Conservation (phyloP, 2,113 vertebrate genomes). For the Crotalus tigris region DNA sequence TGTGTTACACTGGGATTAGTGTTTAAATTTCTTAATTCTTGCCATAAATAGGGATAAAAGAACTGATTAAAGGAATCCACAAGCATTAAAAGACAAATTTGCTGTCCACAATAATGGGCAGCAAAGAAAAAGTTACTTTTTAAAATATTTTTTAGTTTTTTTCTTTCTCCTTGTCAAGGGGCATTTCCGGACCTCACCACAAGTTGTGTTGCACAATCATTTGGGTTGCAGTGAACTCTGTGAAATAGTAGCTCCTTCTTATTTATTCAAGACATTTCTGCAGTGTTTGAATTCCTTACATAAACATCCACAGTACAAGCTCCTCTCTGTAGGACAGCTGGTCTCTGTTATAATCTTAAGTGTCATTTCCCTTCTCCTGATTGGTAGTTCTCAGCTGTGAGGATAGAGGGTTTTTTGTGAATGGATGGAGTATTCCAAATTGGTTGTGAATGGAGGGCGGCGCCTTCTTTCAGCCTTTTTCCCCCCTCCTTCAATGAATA, state of each 20-base stretch:
- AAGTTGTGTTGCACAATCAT: conserved; percentile 28
- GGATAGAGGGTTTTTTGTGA: conserved; percentile 37
- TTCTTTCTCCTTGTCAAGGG: not conserved
- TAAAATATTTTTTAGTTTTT: conserved; percentile 14
- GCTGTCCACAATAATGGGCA: conserved; percentile 9
- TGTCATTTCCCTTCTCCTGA: conserved; percentile 63
- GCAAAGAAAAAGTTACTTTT: not conserved
- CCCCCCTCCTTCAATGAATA: conserved; percentile 68
- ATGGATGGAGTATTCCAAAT: conserved; percentile 73
- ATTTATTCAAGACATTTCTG: conserved; percentile 33
- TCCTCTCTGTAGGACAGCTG: conserved; percentile 66
- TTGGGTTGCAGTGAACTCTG: conserved; percentile 22
- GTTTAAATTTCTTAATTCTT: not conserved
- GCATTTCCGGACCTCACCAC: not conserved
- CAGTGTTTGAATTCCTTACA: conserved; percentile 67
- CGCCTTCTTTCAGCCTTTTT: conserved; percentile 60
- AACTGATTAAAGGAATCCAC: not conserved
- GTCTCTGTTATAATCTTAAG: conserved; percentile 58
- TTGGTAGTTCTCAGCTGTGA: conserved; percentile 49
- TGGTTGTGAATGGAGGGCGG: conserved; percentile 80
- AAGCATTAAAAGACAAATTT: not conserved
- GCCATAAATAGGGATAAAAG: not conserved
- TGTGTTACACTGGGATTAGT: not conserved
- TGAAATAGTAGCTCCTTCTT: not conserved
- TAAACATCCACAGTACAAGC: conserved; percentile 59